phyloP scores from a whole-genome alignment of 2,797 vertebrate species.

The Semotilus atromaculatus region DNA sequence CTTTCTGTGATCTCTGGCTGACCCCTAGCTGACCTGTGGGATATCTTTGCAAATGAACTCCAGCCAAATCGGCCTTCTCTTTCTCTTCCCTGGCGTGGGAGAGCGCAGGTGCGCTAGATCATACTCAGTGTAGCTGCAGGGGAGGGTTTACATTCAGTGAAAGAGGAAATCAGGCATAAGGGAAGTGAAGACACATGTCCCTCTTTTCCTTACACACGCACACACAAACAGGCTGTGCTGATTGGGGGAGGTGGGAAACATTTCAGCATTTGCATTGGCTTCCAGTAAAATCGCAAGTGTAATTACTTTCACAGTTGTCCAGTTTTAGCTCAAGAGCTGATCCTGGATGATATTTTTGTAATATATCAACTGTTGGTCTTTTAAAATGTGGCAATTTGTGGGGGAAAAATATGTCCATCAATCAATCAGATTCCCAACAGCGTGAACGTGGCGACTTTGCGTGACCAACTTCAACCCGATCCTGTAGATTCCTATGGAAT shows the following conservation, averaged over 20 bases:
- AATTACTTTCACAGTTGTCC: not conserved
- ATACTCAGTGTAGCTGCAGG: slow-evolving; percentile 10
- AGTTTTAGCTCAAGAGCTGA: not conserved
- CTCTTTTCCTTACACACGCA: not conserved
- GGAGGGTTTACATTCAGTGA: slow-evolving; percentile 4
- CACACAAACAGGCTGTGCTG: not conserved
- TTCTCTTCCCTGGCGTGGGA: not conserved
- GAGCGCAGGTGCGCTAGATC: slow-evolving; percentile 30
- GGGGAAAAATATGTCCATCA: not conserved
- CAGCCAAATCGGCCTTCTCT: not conserved
- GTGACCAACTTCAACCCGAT: no score
- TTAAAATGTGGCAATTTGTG: not conserved
- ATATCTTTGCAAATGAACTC: not conserved
- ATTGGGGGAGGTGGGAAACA: no score
- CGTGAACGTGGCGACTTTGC: no score
- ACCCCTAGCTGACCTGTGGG: slow-evolving; percentile 7
- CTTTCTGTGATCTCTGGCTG: slow-evolving; percentile 4
- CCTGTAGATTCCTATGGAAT: no score
- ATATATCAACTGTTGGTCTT: not conserved
- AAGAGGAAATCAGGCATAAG: slow-evolving; percentile 40
- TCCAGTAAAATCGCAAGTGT: not conserved
- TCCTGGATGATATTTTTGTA: not conserved
- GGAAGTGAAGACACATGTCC: slow-evolving; percentile 36
- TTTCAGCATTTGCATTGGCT: not conserved
- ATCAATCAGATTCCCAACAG: not conserved